Conservation (phyloP, 2,888 invertebrate species). For the Zygothrica quintamaculata region DNA sequence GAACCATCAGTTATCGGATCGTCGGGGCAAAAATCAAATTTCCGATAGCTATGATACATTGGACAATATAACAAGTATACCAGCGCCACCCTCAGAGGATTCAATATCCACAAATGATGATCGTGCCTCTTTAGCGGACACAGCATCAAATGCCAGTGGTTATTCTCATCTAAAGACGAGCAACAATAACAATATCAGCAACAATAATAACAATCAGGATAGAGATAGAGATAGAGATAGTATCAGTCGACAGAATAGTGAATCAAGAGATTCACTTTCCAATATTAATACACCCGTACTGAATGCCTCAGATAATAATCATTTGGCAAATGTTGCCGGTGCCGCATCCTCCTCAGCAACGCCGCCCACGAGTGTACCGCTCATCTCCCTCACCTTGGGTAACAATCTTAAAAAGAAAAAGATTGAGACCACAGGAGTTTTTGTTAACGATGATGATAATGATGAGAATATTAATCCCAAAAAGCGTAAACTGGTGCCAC, state of each 20-base stretch:
- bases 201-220: conserved; percentile 34
- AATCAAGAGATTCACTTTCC: conserved; percentile 78
- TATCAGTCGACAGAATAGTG: conserved; percentile 79
- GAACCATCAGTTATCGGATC: conserved; percentile 84
- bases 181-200: conserved; percentile 51
- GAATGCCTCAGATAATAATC: conserved; percentile 51
- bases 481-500: conserved; percentile 91
- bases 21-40: conserved; percentile 85
- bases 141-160: conserved; percentile 86
- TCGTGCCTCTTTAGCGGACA: conserved; percentile 90
- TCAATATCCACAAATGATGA: conserved; percentile 82
- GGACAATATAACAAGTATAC: conserved; percentile 14
- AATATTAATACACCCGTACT: conserved; percentile 64
- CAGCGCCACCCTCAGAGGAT: conserved; percentile 65
- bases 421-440: conserved; percentile 92
- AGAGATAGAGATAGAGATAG: conserved; percentile 32
- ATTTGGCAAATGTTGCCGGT: conserved; percentile 7
- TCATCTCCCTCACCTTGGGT: conserved; percentile 85
- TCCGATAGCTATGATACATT: conserved; percentile 32
- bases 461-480: conserved; percentile 86
- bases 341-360: conserved; percentile 68
- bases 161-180: conserved; percentile 57
- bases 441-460: conserved; percentile 93
- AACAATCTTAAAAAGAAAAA: conserved; percentile 86
- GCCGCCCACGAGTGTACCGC: conserved; percentile 82